A percentile compares a stretch with the other conserved stretches of the same genome.
Conservation (phyloP, 2,113 vertebrate species). For the Bos indicus region DNA sequence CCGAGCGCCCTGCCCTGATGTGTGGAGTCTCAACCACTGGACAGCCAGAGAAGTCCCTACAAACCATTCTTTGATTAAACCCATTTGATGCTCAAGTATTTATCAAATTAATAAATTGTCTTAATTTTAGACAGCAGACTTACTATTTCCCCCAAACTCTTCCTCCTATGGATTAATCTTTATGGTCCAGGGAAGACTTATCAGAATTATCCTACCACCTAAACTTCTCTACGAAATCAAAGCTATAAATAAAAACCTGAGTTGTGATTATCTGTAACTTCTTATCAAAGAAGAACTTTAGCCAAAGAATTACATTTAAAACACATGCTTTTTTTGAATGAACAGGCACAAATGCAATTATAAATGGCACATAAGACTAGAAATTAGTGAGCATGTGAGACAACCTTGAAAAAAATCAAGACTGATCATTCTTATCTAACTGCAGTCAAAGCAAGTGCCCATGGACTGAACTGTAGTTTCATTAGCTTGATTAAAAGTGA, state of each 20-base stretch:
- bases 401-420: constrained; percentile 44
- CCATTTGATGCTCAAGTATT: not conserved
- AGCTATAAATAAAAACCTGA: not conserved
- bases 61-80: not conserved
- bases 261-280: not conserved
- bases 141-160: not conserved
- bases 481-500: constrained; percentile 61
- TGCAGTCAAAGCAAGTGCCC: constrained; percentile 18
- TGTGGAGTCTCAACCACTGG: not conserved
- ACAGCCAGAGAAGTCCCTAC: not conserved
- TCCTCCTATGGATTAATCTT: not conserved
- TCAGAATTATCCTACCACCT: not conserved
- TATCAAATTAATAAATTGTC: not conserved
- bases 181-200: not conserved
- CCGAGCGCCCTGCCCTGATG: accelerated
- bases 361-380: not conserved
- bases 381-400: constrained; percentile 10
- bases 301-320: constrained; percentile 3
- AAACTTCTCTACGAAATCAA: not conserved
- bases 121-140: constrained; percentile 23
- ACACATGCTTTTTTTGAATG: not conserved
- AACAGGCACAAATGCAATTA: constrained; percentile 5
- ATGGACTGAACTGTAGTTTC: constrained; percentile 29
- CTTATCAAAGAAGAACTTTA: constrained; percentile 8
- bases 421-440: constrained; percentile 10